Conservation (phyloP, 2,113 vertebrate species). For the Protobothrops mucrosquamatus region DNA sequence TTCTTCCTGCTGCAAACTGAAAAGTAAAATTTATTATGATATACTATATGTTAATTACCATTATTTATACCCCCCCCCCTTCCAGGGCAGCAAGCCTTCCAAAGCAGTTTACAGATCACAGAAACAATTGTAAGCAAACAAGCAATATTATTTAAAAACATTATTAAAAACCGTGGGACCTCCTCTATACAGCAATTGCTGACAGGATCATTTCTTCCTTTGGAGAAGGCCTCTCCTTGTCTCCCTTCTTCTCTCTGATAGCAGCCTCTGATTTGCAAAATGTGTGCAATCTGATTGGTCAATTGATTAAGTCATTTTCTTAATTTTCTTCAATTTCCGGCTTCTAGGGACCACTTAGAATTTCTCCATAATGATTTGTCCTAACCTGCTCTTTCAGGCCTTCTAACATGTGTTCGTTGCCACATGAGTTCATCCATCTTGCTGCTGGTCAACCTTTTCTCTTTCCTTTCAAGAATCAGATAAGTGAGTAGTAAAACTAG, state of each 20-base stretch:
- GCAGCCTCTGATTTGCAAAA: background rate
- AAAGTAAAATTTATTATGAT: background rate
- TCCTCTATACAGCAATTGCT: background rate
- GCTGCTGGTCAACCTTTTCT: background rate
- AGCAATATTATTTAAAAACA: background rate
- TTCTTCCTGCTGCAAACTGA: conserved; percentile 17
- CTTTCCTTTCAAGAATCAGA: background rate
- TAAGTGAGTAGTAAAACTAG: background rate
- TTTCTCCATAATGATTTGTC: background rate
- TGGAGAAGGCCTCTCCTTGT: background rate
- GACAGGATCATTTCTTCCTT: background rate
- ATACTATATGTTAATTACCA: background rate
- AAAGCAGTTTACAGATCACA: background rate
- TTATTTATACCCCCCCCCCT: background rate
- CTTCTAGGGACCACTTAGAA: background rate
- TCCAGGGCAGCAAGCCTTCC: background rate
- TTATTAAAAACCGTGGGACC: background rate
- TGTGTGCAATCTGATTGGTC: background rate
- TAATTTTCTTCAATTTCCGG: background rate
- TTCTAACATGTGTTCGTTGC: background rate
- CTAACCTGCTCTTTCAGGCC: background rate
- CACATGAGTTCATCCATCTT: background rate
- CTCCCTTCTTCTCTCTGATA: background rate
- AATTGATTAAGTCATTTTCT: background rate
- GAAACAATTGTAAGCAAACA: background rate